Percentiles rank a stretch among this genome's conserved stretches.
Evolutionary conservation across 2,797 vertebrate genomes (phyloP).

Genomic region (Triplophysa yarkandensis): DNA sequence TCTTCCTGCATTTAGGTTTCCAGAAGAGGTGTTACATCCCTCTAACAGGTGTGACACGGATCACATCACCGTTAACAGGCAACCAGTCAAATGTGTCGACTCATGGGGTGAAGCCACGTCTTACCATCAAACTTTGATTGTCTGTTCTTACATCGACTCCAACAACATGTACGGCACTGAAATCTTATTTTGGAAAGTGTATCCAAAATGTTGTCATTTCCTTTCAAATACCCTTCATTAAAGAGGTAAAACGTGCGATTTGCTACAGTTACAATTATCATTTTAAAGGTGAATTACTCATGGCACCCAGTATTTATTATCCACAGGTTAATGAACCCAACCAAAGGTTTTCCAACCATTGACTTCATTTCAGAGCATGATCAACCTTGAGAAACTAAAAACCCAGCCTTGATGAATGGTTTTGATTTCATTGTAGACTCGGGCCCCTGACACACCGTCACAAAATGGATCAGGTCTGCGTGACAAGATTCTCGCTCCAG

Average conservation of each 20-base stretch:
- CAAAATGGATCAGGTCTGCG: neutral
- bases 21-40: neutral
- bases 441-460: neutral
- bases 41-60: neutral
- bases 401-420: slow-evolving; percentile 27
- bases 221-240: neutral
- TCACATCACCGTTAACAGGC: neutral
- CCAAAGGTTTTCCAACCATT: slow-evolving; percentile 39
- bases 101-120: neutral
- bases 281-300: neutral
- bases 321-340: slow-evolving; percentile 33
- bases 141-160: neutral
- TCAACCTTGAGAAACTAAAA: slow-evolving; percentile 29
- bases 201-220: neutral
- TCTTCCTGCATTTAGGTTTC: neutral
- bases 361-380: slow-evolving; percentile 21
- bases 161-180: neutral
- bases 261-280: slow-evolving; percentile 17
- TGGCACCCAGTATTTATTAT: slow-evolving; percentile 27
- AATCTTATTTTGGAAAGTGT: neutral
- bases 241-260: neutral
- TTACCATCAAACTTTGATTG: neutral
- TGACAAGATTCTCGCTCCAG: slow-evolving; percentile 3
- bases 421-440: slow-evolving; percentile 24
- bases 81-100: neutral